phyloP scores from a whole-genome alignment of 1,140 invertebrate species.

The Neodiprion virginianus region DNA sequence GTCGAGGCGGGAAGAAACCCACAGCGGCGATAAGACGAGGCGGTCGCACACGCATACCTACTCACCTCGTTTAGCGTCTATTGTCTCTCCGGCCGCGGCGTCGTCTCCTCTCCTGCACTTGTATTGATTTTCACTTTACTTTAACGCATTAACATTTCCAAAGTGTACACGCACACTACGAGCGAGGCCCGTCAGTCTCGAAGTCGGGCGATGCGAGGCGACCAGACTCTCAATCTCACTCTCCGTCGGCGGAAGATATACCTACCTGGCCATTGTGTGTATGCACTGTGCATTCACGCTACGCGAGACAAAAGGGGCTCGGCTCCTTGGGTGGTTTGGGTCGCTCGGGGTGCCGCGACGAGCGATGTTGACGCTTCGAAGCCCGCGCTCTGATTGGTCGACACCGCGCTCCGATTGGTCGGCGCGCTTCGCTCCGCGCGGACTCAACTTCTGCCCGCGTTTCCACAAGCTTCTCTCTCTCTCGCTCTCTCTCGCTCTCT shows the following conservation, averaged over 20 bases:
- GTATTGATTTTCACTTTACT: constrained; percentile 6
- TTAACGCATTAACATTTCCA: constrained; percentile 6
- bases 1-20: no score
- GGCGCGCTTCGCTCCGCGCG: constrained; percentile 46
- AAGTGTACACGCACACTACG: background rate
- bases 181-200: constrained; percentile 14
- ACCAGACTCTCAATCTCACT: constrained; percentile 7
- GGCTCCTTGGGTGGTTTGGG: constrained; percentile 51
- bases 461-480: background rate
- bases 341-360: background rate
- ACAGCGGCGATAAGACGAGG: no score
- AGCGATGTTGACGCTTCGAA: constrained; percentile 9
- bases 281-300: constrained; percentile 49
- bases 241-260: constrained; percentile 4
- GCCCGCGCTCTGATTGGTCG: background rate
- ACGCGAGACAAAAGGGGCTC: constrained; percentile 50
- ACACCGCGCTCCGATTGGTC: constrained; percentile 41
- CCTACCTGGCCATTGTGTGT: constrained; percentile 44
- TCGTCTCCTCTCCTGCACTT: background rate
- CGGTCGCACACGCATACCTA: background rate
- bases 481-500: no score
- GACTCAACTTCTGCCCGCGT: constrained; percentile 36
- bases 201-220: background rate
- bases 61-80: background rate
- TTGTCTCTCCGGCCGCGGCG: background rate